Conservation (phyloP, 2,113 vertebrate species). For the Promerops cafer region DNA sequence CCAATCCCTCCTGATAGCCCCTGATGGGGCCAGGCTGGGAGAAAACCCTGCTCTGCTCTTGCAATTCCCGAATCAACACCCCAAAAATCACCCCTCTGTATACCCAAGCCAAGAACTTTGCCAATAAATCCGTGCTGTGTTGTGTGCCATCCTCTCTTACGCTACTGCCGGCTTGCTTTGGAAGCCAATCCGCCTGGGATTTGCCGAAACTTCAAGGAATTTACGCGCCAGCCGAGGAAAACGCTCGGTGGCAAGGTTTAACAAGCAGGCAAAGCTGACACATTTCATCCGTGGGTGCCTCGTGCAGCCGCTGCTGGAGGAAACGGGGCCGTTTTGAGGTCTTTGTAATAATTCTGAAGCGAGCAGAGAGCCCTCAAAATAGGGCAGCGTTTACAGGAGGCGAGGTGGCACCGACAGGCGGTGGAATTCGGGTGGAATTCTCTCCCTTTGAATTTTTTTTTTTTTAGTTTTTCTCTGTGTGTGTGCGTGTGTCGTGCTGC, state of each 20-base stretch:
- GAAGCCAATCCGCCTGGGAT: background rate
- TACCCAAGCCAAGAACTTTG: background rate
- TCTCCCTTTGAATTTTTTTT: background rate
- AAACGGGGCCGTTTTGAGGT: background rate
- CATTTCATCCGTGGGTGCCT: background rate
- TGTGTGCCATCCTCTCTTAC: background rate
- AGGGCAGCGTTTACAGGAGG: background rate
- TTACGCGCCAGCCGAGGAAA: background rate
- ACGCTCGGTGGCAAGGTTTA: background rate
- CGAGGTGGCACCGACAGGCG: background rate
- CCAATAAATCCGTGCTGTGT: background rate
- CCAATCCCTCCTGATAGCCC: background rate
- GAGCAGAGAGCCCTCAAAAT: background rate
- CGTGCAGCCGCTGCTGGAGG: background rate
- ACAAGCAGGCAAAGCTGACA: background rate
- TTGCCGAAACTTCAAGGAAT: slow-evolving; percentile 13
- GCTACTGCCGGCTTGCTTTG: background rate
- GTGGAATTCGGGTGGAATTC: background rate
- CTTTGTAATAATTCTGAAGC: background rate
- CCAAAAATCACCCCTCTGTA: background rate
- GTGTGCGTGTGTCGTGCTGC: background rate
- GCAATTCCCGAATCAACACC: background rate
- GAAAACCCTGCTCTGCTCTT: background rate
- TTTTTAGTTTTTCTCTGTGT: accelerated
- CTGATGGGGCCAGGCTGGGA: background rate